Evolutionary conservation across 2,113 vertebrate species (phyloP), one percentile per base, ranked within the genome.

Genomic region (Neodontobutis hainanensis): DNA sequence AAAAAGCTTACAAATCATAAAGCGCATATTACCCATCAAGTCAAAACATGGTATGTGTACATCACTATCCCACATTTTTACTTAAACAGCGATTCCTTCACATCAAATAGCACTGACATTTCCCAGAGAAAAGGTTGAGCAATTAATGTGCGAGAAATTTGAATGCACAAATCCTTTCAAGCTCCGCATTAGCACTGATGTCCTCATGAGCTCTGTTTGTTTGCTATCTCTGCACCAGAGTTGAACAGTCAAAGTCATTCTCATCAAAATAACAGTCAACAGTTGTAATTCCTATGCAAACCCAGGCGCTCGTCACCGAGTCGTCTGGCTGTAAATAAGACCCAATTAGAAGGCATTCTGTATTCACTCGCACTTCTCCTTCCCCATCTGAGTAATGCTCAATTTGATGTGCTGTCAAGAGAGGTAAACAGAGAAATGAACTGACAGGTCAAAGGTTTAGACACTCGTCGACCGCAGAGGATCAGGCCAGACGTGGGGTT

Each of bases 301-400:
- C 70, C 65, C 11, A 71, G 49, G 5, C 49, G 10, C 65, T 52
- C 49, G 48, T 44, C 59, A 66, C 66, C 47, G 58, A 16, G 44
- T 58, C 62, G 48, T 60, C 74, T 74, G 79, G 64, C 65, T 12
- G 66, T 57, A 75, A 81, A 72, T 64, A 61, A 81, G 64, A 83
- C 48, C 79, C 76, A 88, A 83, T 87, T 86, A 90, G 78, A 85
- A 55, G 68, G 43, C 65, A 38, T 73, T 84, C 68, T 51, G 60
- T 58, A 77, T 87, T 84, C 65, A 64, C 49, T 58, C 67, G n/a
- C 35, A 58, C 51, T 59, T 68, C 70, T 65, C 45, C 68, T 58
- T 9, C 3, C 59, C 6, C 47, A 15, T 72, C 16, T 40, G 32
- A 71, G 63, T 68, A 40, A 44, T 7, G 19, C 46, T 59, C 65